These are phyloP conservation scores for Maniola hyperantus DNA, from an alignment of 2,888 invertebrate species.

Conservation along the genomic window DNA sequence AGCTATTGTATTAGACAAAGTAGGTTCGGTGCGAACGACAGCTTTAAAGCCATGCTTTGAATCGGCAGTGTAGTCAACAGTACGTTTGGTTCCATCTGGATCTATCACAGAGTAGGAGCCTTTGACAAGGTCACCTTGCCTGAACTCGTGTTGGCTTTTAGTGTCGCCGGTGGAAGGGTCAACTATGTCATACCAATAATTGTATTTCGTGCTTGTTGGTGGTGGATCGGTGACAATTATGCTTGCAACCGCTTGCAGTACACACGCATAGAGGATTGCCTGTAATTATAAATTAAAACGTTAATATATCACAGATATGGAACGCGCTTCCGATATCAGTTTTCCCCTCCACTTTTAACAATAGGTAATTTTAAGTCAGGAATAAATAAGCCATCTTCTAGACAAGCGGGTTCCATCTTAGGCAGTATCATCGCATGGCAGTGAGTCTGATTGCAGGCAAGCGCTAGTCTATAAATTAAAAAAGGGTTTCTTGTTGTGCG, in stretches of 20 bases:
- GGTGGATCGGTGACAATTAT: constrained; percentile 71
- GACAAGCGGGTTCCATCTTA: no score
- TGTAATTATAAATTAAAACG: constrained; percentile 30
- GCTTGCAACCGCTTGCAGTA: constrained; percentile 51
- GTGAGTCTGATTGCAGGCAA: no score
- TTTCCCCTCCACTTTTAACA: no score
- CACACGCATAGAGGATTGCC: constrained; percentile 48
- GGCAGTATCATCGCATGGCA: no score
- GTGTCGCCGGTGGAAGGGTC: constrained; percentile 79
- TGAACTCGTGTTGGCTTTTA: constrained; percentile 70
- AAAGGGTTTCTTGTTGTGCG: no score
- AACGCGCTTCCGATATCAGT: no score
- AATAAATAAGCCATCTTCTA: no score
- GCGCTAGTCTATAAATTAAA: no score
- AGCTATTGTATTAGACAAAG: constrained; percentile 17
- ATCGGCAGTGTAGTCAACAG: constrained; percentile 77
- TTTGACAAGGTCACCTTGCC: constrained; percentile 65
- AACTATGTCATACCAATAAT: constrained; percentile 75
- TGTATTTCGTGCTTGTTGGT: constrained; percentile 65
- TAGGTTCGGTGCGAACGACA: constrained; percentile 70
- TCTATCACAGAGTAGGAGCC: constrained; percentile 74
- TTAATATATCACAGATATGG: not conserved
- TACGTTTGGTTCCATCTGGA: constrained; percentile 72
- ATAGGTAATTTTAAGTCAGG: no score
- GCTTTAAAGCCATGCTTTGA: constrained; percentile 80